These are phyloP conservation scores for Drosophila chauvacae DNA, from an alignment of 1,140 invertebrate genomes.

Conservation along the genomic window DNA sequence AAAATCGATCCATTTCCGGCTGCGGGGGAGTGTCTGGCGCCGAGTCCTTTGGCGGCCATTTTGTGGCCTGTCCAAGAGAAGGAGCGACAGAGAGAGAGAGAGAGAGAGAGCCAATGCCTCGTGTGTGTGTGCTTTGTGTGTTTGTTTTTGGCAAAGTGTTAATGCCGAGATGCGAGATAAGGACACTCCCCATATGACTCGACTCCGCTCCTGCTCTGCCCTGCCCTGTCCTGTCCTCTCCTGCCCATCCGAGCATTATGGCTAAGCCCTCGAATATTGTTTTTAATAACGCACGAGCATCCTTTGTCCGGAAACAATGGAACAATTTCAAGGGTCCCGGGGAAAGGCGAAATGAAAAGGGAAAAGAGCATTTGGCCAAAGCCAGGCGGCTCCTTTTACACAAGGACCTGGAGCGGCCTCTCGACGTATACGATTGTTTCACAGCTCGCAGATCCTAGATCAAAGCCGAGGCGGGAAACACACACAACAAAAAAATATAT, in stretches of 20 bases:
- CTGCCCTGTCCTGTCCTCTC: background rate
- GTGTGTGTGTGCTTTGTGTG: background rate
- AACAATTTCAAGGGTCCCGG: constrained; percentile 6
- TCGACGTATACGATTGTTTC: constrained; percentile 34
- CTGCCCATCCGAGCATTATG: constrained; percentile 43
- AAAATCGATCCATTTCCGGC: constrained; percentile 6
- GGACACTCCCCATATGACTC: constrained; percentile 65
- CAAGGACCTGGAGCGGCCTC: background rate
- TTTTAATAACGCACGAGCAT: constrained; percentile 74
- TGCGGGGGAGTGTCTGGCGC: constrained; percentile 8
- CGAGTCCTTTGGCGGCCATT: constrained; percentile 52
- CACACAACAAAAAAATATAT: background rate
- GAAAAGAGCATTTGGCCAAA: constrained; percentile 67
- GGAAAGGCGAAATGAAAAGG: constrained; percentile 18
- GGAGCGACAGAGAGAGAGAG: background rate
- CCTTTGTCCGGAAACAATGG: constrained; percentile 41
- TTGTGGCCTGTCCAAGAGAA: constrained; percentile 29
- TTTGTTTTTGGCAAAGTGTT: constrained; percentile 67
- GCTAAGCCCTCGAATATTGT: constrained; percentile 78
- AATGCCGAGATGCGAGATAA: constrained; percentile 79
- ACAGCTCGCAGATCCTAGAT: constrained; percentile 42
- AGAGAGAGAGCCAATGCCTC: background rate
- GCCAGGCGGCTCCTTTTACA: constrained; percentile 54
- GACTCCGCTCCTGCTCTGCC: background rate
- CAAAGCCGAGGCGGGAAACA: constrained; percentile 25